Base-by-base conservation (phyloP, 2,888 invertebrate genomes). In the Idaea dimidiata region DNA sequence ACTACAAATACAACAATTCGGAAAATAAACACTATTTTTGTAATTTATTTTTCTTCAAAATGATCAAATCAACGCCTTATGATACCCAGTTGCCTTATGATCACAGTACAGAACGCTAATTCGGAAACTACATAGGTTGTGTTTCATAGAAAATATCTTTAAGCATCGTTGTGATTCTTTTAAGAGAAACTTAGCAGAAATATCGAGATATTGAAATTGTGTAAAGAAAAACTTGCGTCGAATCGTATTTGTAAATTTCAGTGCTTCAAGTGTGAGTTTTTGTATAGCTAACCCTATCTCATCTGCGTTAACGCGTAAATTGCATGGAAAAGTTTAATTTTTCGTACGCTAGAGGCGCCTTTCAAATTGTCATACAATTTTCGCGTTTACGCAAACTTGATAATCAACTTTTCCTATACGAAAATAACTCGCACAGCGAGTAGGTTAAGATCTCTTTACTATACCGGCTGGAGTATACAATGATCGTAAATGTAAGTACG, bases 31-130 rank as follows among this genome's bases (percentile, higher is more conserved):
- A 60, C n/a, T 66, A 66, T 64, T 63, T 65, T 64, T 66, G 57
- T 68, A 66, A 61, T 31, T 68, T 68, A 59, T 61, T 71, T 66
- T 65, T 66, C 64, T 31, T 61, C 57, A 59, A 60, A 57, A 63
- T 65, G 55, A n/a, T 6, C 2, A 55, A 55, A 55, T 65, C 6
- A 62, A 68, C 78, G 87, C 87, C 88, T 89, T 85, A 72, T 8
- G 10, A 32, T 10, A 14, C 56, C 74, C 77, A 71, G 85, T 80
- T 89, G 89, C 89, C 89, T 88, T 88, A 86, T 73, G 72, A 76
- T 24, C 67, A 73, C 73, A 70, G 80, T 74, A 70, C 77, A 76
- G 70, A 79, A 74, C 67, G 74, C 75, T 76, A 72, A 69, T 74
- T 76, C 77, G 76, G 76, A 74, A 68, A 71, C 65, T 68, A 72